Percentiles rank a stretch among this genome's conserved stretches.
These are phyloP conservation scores for Pachliopta kotzebuea DNA, from an alignment of 2,888 invertebrate species.

Conservation along the genomic window DNA sequence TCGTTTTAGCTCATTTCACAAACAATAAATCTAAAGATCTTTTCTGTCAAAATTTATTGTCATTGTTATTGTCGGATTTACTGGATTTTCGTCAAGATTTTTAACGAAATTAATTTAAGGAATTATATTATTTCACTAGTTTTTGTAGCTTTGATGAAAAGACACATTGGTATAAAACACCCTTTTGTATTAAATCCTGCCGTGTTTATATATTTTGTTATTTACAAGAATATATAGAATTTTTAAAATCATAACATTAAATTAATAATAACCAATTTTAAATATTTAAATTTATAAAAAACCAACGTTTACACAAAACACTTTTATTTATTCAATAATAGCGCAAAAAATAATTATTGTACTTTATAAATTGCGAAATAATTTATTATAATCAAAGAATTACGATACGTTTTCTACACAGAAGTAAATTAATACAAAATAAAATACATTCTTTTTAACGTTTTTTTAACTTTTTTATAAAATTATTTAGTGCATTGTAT, in stretches of 20 bases:
- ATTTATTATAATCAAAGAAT: neutral
- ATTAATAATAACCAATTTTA: neutral
- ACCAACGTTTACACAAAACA: neutral
- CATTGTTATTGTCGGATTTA: neutral
- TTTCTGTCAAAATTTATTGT: neutral
- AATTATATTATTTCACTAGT: no score
- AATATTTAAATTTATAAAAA: neutral
- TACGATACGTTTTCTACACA: no score
- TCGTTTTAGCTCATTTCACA: no score
- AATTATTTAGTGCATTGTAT: neutral
- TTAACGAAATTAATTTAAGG: no score
- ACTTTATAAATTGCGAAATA: neutral
- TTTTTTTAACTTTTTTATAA: neutral
- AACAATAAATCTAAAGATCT: neutral
- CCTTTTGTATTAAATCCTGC: neutral
- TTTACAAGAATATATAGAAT: neutral
- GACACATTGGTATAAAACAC: no score
- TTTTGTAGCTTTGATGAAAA: no score
- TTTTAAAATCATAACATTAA: neutral
- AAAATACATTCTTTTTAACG: no score
- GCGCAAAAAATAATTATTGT: neutral
- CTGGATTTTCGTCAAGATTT: no score
- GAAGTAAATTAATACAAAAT: no score
- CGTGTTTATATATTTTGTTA: neutral
- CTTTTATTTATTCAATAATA: neutral